Percentiles rank a stretch among this genome's conserved stretches.
Evolutionary conservation across 2,888 invertebrate species (phyloP).

Genomic region (Eurytoma adleriae): DNA sequence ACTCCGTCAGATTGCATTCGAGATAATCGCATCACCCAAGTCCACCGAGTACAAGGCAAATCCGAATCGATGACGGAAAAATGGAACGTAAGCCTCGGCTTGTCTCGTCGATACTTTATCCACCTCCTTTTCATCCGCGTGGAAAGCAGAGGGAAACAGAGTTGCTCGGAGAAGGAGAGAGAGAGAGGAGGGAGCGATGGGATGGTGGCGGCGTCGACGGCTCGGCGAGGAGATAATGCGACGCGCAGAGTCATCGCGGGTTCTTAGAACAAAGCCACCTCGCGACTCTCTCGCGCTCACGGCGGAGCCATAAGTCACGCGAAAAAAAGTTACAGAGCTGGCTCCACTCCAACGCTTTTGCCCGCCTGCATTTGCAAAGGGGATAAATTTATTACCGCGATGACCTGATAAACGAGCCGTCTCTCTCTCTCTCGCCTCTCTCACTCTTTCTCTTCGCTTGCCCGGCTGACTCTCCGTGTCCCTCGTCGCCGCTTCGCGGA

Average conservation of each 20-base stretch:
- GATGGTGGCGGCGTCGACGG: conserved; percentile 20
- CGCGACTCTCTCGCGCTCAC: conserved; percentile 55
- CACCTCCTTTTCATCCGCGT: neutral
- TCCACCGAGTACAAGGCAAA: neutral
- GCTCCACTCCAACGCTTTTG: conserved; percentile 64
- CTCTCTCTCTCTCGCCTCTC: conserved; percentile 23
- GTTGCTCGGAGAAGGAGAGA: neutral
- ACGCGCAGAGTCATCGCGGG: conserved; percentile 55
- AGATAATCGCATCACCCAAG: neutral
- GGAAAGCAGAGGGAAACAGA: neutral
- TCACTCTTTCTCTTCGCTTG: neutral
- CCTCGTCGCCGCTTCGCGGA: neutral
- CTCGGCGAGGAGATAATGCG: conserved; percentile 41
- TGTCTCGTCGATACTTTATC: conserved; percentile 1
- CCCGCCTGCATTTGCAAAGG: conserved; percentile 64
- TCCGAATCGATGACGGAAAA: neutral
- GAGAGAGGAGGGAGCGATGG: neutral
- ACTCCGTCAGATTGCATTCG: neutral
- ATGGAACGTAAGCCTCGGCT: neutral
- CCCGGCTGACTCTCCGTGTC: neutral
- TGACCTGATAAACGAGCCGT: conserved; percentile 65
- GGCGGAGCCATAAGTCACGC: conserved; percentile 63
- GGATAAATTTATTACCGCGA: conserved; percentile 67
- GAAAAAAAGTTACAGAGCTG: conserved; percentile 65
- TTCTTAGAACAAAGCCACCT: conserved; percentile 63